Conservation (phyloP, 2,888 invertebrate species). For the Mamestra brassicae region DNA sequence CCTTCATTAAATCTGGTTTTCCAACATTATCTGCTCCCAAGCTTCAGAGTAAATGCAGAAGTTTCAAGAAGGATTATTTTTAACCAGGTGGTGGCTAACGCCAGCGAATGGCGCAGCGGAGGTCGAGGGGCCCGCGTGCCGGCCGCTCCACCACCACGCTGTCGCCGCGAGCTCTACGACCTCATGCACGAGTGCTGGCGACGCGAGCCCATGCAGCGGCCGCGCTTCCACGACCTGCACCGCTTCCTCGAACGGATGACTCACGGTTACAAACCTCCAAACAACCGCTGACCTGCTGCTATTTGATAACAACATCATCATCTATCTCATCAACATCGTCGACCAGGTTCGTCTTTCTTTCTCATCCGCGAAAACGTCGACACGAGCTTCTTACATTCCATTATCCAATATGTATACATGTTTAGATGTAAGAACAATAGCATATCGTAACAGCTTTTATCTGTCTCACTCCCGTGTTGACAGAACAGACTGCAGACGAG, state of each 20-base stretch:
- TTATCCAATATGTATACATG: conserved; percentile 57
- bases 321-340: conserved; percentile 34
- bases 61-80: not conserved
- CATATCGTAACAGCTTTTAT: conserved; percentile 57
- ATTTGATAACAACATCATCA: conserved; percentile 5
- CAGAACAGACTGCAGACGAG: conserved; percentile 68
- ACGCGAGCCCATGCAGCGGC: conserved; percentile 94
- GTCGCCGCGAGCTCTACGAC: conserved; percentile 97
- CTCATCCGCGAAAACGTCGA: conserved; percentile 54
- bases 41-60: too few relatives aligned
- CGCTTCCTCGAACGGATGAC: conserved; percentile 95
- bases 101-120: conserved; percentile 92
- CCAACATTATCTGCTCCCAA: too few relatives aligned
- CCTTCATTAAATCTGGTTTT: too few relatives aligned
- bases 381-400: conserved; percentile 66
- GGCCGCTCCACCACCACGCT: conserved; percentile 93
- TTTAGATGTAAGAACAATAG: conserved; percentile 58
- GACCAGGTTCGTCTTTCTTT: conserved; percentile 62
- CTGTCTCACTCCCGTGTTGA: conserved; percentile 45
- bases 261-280: conserved; percentile 91
- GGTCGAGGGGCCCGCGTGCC: conserved; percentile 85
- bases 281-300: conserved; percentile 70
- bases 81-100: conserved; percentile 92
- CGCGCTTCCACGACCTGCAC: conserved; percentile 97
- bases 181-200: conserved; percentile 98